Base-by-base conservation (phyloP, 2,888 invertebrate genomes). In the Chydorus sphaericus region DNA sequence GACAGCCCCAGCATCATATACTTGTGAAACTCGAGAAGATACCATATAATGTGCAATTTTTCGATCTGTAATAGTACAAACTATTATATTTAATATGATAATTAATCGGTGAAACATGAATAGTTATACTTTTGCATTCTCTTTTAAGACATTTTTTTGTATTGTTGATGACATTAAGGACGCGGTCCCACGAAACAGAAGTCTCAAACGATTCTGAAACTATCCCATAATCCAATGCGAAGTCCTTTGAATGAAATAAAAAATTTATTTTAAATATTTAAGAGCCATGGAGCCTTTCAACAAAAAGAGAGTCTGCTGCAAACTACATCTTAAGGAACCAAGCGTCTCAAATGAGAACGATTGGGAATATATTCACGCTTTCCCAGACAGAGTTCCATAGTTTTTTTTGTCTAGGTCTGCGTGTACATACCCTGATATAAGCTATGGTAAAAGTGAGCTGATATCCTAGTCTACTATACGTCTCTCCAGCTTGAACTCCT, bases 121-220 rank as follows among this genome's bases (percentile, higher is more conserved):
- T 33, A 10, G 8, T 44, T 26, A 5, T 60, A 76, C 76, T 68
- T 70, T 66, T 62, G 62, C 76, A 75, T 61, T 79, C 77, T 48
- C 72, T 69, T 1, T 75, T 69, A 4, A 97, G 75, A 51, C 88
- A 75, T 56, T 80, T 78, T 69, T 96, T 97, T 5, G 96, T 94
- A 73, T 92, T 92, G 55, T 79, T 75, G 67, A 94, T 94, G 36
- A 98, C 74, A 16, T 80, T 73, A 29, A 83, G 71, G 11, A 90
- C 81, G 55, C 87, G 80, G 71, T 92, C 90, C 97, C 97, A 98
- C 1, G 97, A 87, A 2, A 94, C 94, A 0, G 97, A 97, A 0
- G 98, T 98, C 73, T 98, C 97, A 74, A 98, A 98, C 0, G 96
- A 96, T 70, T 98, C 97, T 0, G 93, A 86, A 2, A 96, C 82